phyloP scores from a whole-genome alignment of 2,113 vertebrate genomes.

The Gallinago media region DNA sequence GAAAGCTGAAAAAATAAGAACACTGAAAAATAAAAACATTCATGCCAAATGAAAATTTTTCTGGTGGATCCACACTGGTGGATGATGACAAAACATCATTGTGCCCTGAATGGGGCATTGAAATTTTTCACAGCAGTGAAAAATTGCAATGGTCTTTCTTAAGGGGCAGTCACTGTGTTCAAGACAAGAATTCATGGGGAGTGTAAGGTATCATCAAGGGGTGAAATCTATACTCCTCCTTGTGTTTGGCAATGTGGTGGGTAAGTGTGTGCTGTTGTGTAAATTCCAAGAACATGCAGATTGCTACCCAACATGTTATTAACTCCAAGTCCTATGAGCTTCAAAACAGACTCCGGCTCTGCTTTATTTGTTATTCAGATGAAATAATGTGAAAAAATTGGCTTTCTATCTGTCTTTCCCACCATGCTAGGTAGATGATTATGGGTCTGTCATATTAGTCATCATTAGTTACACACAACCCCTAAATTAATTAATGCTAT shows the following conservation, averaged over 20 bases:
- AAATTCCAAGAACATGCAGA: background rate
- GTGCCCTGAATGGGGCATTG: background rate
- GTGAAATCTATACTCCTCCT: background rate
- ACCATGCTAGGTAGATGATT: background rate
- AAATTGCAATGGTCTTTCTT: background rate
- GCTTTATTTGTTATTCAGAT: background rate
- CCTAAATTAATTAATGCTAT: constrained; percentile 14
- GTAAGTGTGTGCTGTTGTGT: background rate
- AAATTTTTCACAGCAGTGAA: background rate
- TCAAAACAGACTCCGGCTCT: background rate
- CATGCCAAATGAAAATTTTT: background rate
- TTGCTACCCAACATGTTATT: background rate
- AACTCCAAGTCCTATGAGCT: background rate
- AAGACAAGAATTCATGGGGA: background rate
- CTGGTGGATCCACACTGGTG: background rate
- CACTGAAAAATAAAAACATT: background rate
- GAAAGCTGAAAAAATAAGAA: background rate
- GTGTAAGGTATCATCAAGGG: background rate
- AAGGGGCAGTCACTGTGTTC: background rate
- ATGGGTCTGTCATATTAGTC: background rate
- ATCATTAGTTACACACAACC: background rate
- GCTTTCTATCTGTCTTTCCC: background rate
- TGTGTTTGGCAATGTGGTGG: background rate
- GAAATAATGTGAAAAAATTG: background rate
- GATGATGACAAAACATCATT: background rate